Percentiles rank a stretch among this genome's conserved stretches.
Evolutionary conservation across 2,797 vertebrate species (phyloP).

Genomic region (Myotis pilosus): DNA sequence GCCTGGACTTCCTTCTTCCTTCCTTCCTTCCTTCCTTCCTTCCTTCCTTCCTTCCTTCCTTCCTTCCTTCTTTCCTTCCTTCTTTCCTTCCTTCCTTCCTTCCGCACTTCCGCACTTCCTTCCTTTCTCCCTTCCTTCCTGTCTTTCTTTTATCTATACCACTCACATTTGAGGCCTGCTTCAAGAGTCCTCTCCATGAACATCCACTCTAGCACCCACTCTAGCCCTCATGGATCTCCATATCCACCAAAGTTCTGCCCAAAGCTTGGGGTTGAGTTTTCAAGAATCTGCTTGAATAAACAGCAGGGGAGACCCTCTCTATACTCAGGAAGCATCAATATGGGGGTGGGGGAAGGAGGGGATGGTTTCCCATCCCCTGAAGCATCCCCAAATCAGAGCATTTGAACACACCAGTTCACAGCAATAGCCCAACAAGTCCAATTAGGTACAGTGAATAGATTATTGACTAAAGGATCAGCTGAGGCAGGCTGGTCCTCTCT

Average conservation of each 20-base stretch:
- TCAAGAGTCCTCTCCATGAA: neutral
- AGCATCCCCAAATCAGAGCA: neutral
- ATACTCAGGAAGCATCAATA: neutral
- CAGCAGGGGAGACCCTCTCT: neutral
- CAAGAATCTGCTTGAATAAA: constrained; percentile 9
- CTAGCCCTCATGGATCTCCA: neutral
- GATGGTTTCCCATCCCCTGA: neutral
- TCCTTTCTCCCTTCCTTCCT: neutral
- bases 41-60: neutral
- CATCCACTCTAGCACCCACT: neutral
- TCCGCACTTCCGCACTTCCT: neutral
- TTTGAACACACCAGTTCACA: neutral
- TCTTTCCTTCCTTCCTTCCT: neutral
- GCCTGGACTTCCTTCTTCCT: neutral
- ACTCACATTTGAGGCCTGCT: neutral
- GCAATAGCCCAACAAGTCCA: neutral
- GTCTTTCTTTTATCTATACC: neutral
- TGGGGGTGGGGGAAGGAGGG: neutral
- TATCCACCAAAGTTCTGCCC: neutral
- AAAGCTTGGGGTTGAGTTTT: neutral
- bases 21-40: neutral
- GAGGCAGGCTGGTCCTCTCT: neutral
- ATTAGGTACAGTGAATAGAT: neutral
- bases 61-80: neutral
- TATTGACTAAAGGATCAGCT: neutral